Conservation (phyloP, 2,797 vertebrate genomes). For the Pseudochirops cupreus region DNA sequence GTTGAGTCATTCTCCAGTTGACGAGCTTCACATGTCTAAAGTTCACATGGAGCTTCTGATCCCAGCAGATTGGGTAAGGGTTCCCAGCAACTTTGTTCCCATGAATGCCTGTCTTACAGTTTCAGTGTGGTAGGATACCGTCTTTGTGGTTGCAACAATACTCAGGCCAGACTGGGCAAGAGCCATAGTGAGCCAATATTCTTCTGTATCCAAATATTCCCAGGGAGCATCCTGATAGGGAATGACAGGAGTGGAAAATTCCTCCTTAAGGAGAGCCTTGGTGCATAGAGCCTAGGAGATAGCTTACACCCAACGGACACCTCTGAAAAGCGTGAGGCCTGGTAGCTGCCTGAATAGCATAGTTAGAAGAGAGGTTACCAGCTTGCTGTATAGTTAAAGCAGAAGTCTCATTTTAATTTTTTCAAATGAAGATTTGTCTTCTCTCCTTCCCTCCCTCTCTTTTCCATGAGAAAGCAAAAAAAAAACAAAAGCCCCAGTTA, state of each 20-base stretch:
- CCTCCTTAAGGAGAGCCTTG: constrained; percentile 37
- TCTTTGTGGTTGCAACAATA: constrained; percentile 96
- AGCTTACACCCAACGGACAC: not conserved
- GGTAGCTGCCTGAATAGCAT: not conserved
- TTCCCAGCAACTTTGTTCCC: constrained; percentile 88
- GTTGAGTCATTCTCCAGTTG: not conserved
- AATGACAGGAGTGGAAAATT: constrained; percentile 61
- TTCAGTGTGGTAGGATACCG: constrained; percentile 91
- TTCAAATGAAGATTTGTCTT: not conserved
- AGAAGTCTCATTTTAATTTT: not conserved
- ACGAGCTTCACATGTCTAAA: constrained; percentile 81
- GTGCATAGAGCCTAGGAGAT: constrained; percentile 67
- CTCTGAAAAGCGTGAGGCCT: not conserved
- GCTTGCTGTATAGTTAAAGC: not conserved
- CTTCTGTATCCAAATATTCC: constrained; percentile 93
- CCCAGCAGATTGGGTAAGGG: constrained; percentile 94
- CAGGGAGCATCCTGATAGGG: constrained; percentile 90
- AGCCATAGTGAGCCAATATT: constrained; percentile 89
- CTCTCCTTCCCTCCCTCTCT: not conserved
- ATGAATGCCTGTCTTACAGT: constrained; percentile 93
- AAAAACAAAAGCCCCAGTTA: not conserved
- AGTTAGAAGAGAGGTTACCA: not conserved
- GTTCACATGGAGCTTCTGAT: constrained; percentile 91
- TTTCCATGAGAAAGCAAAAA: not conserved
- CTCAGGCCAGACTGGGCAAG: constrained; percentile 87